Evolutionary conservation across 2,888 invertebrate genomes (phyloP).

Genomic region (Anticlea derivata): DNA sequence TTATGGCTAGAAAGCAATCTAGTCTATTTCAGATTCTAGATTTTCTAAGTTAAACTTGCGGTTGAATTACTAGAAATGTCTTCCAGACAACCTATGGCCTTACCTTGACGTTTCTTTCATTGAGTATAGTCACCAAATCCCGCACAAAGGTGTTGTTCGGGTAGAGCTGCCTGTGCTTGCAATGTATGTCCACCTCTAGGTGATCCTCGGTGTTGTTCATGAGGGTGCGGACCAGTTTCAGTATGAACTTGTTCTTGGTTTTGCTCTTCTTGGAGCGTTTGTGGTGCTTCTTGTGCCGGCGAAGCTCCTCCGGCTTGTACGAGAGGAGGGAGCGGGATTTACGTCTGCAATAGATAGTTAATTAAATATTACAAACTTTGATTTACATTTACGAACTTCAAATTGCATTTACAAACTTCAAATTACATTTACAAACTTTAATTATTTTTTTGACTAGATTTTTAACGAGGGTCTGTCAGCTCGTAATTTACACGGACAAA

Average conservation of each 20-base stretch:
- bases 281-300: slow-evolving; percentile 33
- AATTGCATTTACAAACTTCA: too few species aligned
- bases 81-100: neutral
- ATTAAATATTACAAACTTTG: neutral
- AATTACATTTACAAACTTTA: too few species aligned
- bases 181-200: slow-evolving; percentile 66
- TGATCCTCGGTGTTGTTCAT: slow-evolving; percentile 59
- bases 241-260: slow-evolving; percentile 68
- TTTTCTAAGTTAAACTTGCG: too few species aligned
- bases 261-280: slow-evolving; percentile 33
- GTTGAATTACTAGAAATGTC: too few species aligned
- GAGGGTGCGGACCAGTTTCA: slow-evolving; percentile 53
- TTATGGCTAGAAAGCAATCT: too few species aligned
- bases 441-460: too few species aligned
- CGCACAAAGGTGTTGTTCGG: slow-evolving; percentile 72
- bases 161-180: slow-evolving; percentile 55
- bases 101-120: slow-evolving; percentile 68
- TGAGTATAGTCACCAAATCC: slow-evolving; percentile 68
- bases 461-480: too few species aligned
- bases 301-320: slow-evolving; percentile 40
- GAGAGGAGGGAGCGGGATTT: slow-evolving; percentile 69
- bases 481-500: too few species aligned
- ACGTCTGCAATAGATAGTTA: slow-evolving; percentile 44
- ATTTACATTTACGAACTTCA: too few species aligned
- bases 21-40: too few species aligned